Base-by-base conservation (phyloP, 1,140 invertebrate species). In the Pemphigus obesinymphae region DNA sequence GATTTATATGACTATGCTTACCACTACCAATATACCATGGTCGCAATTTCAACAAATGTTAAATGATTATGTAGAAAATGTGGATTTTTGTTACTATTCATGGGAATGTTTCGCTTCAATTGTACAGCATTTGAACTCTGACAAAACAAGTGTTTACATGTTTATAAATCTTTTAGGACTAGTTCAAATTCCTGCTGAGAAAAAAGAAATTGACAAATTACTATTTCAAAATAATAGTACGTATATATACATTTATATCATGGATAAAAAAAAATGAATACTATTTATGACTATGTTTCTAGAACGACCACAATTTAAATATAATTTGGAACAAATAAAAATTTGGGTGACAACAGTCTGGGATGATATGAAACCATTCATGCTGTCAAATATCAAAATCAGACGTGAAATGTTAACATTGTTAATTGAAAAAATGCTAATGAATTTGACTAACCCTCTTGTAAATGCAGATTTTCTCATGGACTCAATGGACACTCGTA, bases 381-480 rank as follows among this genome's bases (percentile, higher is more conserved):
- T 61, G 82, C 26, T 29, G 26, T 48, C 73, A 26, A 78, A 61
- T 43, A 15, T 10, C 5, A 78, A 68, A 53, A 70, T 66, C 17
- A 63, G 37, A 78, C 48, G 75, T 20, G 75, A 82, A 55, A 61
- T 82, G 43, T 75, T 83, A 50, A 75, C 80, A 1, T 10, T 82
- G 6, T 53, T 83, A 29, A 82, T 82, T 37, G 83, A 83, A 63
- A 82, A 82, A 53, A 55, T 83, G 31, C 26, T 78, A 34, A n/a
- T 58, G 8, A 20, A 83, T 55, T 81, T 98, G 82, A 90, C 92
- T 26, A 92, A 92, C 85, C 96, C 96, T 10, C 88, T 97, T 61
- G 87, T 94, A 48, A 88, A 97, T 83, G 95, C 95, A n/a, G 96
- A 98, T 86, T 97, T 96, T 87, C 89, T 99, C 8, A 95, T 97